These are phyloP conservation scores for Intellagama lesueurii DNA, from an alignment of 2,797 vertebrate genomes.

Conservation along the genomic window DNA sequence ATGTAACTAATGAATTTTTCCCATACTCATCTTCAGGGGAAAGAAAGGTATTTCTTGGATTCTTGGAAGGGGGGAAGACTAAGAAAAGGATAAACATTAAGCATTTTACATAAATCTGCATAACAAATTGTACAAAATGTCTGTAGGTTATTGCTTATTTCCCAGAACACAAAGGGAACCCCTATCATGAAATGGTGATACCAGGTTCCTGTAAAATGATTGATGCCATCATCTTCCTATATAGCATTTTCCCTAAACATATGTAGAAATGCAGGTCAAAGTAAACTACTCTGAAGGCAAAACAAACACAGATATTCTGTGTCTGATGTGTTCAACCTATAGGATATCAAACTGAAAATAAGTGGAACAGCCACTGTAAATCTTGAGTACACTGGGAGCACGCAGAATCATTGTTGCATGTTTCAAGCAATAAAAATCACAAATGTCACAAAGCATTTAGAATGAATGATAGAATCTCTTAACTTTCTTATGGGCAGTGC, in stretches of 20 bases:
- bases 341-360: background rate
- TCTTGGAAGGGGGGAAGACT: background rate
- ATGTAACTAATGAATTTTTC: conserved; percentile 71
- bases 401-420: background rate
- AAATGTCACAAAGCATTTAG: background rate
- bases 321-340: background rate
- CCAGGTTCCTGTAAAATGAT: background rate
- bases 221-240: background rate
- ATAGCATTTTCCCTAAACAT: background rate
- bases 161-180: background rate
- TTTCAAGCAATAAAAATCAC: background rate
- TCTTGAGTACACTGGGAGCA: background rate
- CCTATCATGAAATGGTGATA: background rate
- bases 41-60: background rate
- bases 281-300: background rate
- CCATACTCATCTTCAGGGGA: background rate
- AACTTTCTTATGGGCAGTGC: background rate
- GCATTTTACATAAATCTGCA: background rate
- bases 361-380: background rate
- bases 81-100: background rate
- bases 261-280: background rate
- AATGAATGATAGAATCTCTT: background rate
- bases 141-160: background rate
- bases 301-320: background rate
- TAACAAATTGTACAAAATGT: background rate